Percentiles rank a stretch among this genome's conserved stretches.
Evolutionary conservation across 2,888 invertebrate species (phyloP).

Genomic region (Trachelus tabidus): DNA sequence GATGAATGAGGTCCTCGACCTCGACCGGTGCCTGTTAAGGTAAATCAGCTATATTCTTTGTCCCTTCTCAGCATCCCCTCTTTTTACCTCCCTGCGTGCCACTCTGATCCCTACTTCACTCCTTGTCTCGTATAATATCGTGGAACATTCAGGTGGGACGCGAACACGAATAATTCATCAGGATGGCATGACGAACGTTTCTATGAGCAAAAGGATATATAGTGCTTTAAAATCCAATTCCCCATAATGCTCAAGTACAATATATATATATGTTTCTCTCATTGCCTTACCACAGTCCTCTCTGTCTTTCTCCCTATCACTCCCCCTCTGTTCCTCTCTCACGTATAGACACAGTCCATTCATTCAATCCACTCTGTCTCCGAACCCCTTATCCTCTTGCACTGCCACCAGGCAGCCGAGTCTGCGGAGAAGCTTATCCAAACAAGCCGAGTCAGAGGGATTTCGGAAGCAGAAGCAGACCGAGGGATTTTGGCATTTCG

Average conservation of each 20-base stretch:
- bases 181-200: conserved; percentile 43
- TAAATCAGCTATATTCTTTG: not conserved
- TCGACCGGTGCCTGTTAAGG: not conserved
- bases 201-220: conserved; percentile 33
- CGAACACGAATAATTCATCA: conserved; percentile 28
- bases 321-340: conserved; percentile 10
- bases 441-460: conserved; percentile 36
- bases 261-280: conserved; percentile 14
- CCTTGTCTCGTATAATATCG: not conserved
- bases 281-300: conserved; percentile 1
- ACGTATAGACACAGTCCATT: conserved; percentile 7
- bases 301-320: conserved; percentile 15
- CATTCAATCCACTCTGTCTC: conserved; percentile 22
- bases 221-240: conserved; percentile 53
- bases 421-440: conserved; percentile 31
- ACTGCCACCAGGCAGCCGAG: not conserved
- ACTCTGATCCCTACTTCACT: not conserved
- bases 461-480: conserved; percentile 24
- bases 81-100: conserved; percentile 9
- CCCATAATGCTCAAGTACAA: conserved; percentile 34
- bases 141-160: conserved; percentile 25
- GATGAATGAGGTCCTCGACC: not conserved
- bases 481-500: conserved; percentile 32
- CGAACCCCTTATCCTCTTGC: conserved; percentile 20
- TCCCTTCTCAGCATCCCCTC: not conserved